Evolutionary conservation across 2,113 vertebrate genomes (phyloP), one percentile per base, ranked within the genome.

Genomic region (Galemys pyrenaicus): DNA sequence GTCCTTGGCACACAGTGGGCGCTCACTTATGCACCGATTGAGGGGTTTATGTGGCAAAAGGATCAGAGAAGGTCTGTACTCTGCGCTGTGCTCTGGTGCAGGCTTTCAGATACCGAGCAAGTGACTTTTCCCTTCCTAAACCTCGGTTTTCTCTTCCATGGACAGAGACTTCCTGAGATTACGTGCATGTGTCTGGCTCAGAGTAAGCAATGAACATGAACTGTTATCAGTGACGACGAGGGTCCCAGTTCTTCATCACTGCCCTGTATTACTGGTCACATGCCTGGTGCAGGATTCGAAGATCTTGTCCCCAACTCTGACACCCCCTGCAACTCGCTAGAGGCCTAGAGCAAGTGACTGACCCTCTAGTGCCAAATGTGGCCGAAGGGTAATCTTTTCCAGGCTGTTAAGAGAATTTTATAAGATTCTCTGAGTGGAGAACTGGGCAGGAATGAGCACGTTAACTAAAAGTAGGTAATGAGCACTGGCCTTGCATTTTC

Each of bases 11-110:
- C 9, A 0, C 0, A 4, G 12, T 0, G 13, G 37, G 58, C 19
- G 3, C 35, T 49, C 10, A 1, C 3, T 2, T 60, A 22, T 30
- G 74, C n/a, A 22, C 39, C 1, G 10, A 26, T 26, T 0, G 15
- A 12, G 39, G 37, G 30, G 37, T 35, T 3, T 15, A 6, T 35
- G 1, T 4, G n/a, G 9, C 30, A 8, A 20, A 39, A 11, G 28
- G 10, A 28, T 56, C 39, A 0, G 30, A 39, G 20, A 26, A 26
- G 15, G 51, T 9, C 41, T 5, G 2, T 1, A 3, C 46, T n/a
- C 60, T 51, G 44, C 41, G 19, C 74, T 22, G 9, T 56, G 19
- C 54, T 56, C 54, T n/a, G 37, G 44, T 51, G n/a, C 13, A 3
- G 30, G 30, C 41, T 28, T n/a, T 32, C 35, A 51, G 39, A 10